Evolutionary conservation across 1,140 invertebrate species (phyloP).

Genomic region (Matsumurasca onukii): DNA sequence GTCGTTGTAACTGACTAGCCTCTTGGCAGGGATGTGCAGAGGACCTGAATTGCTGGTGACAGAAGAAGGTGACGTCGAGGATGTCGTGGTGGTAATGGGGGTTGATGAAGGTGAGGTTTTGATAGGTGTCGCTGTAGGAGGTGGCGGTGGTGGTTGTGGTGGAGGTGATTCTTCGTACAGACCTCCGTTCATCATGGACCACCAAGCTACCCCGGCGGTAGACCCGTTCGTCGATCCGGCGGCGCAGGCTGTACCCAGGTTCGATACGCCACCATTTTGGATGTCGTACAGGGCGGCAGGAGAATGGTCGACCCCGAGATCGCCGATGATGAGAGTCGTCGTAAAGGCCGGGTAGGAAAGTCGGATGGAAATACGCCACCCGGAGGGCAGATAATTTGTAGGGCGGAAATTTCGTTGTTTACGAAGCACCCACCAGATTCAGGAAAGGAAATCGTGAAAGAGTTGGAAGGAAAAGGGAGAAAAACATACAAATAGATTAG

Average conservation of each 20-base stretch:
- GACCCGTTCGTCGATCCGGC: slow-evolving; percentile 65
- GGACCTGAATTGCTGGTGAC: slow-evolving; percentile 64
- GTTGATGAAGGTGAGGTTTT: slow-evolving; percentile 53
- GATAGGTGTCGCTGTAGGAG: slow-evolving; percentile 44
- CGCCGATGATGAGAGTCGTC: slow-evolving; percentile 68
- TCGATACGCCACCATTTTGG: slow-evolving; percentile 63
- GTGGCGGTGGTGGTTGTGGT: slow-evolving; percentile 55
- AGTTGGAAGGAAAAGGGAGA: background rate
- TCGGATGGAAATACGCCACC: slow-evolving; percentile 27
- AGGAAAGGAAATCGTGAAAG: background rate
- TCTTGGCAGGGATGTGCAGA: slow-evolving; percentile 81
- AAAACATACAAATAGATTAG: background rate
- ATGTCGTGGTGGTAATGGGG: slow-evolving; percentile 53
- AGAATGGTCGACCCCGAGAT: slow-evolving; percentile 68
- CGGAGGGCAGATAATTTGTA: background rate
- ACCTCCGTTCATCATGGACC: slow-evolving; percentile 78
- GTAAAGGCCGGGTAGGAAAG: slow-evolving; percentile 30
- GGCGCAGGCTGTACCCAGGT: slow-evolving; percentile 65
- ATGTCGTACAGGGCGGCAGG: slow-evolving; percentile 72
- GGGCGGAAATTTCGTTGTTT: background rate
- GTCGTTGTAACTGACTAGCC: slow-evolving; percentile 58
- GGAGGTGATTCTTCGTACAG: slow-evolving; percentile 72
- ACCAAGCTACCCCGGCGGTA: slow-evolving; percentile 76
- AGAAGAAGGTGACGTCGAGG: slow-evolving; percentile 69
- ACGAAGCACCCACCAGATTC: background rate